Base-by-base conservation (phyloP, 1,140 invertebrate genomes). In the Drosophila orena region DNA sequence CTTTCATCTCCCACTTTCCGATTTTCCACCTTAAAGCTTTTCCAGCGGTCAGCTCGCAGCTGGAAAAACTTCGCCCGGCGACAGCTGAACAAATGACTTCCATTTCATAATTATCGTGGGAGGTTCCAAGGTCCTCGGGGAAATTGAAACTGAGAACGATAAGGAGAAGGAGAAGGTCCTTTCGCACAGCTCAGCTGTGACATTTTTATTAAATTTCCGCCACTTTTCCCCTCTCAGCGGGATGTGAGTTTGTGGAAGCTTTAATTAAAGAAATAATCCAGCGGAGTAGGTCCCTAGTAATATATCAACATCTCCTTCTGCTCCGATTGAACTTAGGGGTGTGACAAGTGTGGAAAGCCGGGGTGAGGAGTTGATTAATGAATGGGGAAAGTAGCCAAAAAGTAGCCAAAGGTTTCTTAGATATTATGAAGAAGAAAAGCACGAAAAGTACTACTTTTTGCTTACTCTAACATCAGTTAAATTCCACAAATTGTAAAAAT, bases 171-270 rank as follows among this genome's bases (percentile, higher is more conserved):
- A 17, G 1, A 17, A 62, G 27, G 58, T 50, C 43, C 70, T 60
- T 60, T 37, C 20, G 40, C 42, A 40, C 57, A 68, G 59, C 58
- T 76, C 77, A 75, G 64, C 71, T 80, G 71, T 71, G 71, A 80
- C 78, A 80, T 80, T 80, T 80, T 80, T 79, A 79, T 80, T 80
- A 80, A 80, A 79, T 79, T 79, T 80, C 65, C 53, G 38, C 44
- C 24, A n/a, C 38, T 27, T 35, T 20, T 15, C 27, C 15, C 1
- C 40, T 20, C 61, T 38, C 49, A 46, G 61, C 56, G 35, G 68
- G 49, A 44, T 22, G 47, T 54, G 52, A 42, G 46, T 34, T 54
- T 43, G 54, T 54, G 46, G 8, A 17, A 46, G 35, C 56, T 79
- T 75, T 80, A 80, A 80, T 80, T 80, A 80, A 79, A 80, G 55